phyloP scores from a whole-genome alignment of 1,140 invertebrate species.

The Philopotamus ludificatus region DNA sequence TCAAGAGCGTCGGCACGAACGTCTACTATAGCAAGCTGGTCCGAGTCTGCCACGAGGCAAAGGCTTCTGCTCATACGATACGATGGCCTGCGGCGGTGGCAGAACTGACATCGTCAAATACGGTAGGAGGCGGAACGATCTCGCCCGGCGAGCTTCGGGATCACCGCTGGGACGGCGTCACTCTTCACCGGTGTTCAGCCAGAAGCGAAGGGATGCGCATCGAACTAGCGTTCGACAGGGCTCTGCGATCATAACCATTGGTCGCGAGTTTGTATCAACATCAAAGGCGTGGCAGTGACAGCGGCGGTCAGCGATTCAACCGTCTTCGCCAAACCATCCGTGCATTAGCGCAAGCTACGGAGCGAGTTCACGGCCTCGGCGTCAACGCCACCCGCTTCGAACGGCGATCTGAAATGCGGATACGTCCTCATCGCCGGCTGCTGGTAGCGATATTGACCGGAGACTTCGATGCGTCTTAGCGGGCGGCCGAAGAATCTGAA shows the following conservation, averaged over 20 bases:
- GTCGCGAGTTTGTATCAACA: constrained; percentile 96
- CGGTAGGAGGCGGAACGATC: constrained; percentile 88
- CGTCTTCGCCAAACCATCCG: constrained; percentile 82
- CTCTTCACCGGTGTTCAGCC: constrained; percentile 92
- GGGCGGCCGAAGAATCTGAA: constrained; percentile 88
- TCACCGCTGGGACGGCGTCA: constrained; percentile 92
- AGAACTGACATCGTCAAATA: constrained; percentile 74
- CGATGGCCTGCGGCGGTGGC: constrained; percentile 84
- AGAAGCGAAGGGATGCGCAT: constrained; percentile 72
- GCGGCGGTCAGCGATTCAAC: constrained; percentile 87
- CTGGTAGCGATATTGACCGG: constrained; percentile 95
- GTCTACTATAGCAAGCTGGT: constrained; percentile 91
- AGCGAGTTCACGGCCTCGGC: constrained; percentile 92
- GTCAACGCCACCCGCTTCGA: constrained; percentile 94
- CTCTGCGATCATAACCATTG: constrained; percentile 84
- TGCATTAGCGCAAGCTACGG: constrained; percentile 84
- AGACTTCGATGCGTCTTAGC: constrained; percentile 94
- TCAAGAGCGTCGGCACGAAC: constrained; percentile 71
- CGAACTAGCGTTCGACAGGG: constrained; percentile 69
- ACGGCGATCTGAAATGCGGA: constrained; percentile 80
- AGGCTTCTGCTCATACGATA: constrained; percentile 95
- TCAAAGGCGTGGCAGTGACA: constrained; percentile 89
- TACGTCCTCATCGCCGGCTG: too few species aligned
- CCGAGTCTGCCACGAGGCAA: constrained; percentile 91
- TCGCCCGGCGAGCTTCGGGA: constrained; percentile 83